Percentiles rank a stretch among this genome's conserved stretches.
Conservation (phyloP, 2,797 vertebrate genomes). For the Lepus oiostolus region DNA sequence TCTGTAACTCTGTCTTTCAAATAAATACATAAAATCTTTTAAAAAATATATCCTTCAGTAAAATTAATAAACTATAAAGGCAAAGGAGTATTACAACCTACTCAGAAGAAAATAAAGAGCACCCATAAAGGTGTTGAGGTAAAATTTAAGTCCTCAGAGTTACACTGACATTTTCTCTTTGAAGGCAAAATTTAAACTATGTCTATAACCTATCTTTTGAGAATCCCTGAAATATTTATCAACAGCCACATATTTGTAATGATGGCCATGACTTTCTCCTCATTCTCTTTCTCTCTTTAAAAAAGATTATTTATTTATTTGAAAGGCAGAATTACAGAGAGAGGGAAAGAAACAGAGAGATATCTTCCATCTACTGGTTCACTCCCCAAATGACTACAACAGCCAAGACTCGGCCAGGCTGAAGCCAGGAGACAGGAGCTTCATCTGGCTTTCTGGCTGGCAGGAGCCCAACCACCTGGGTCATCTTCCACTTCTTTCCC, state of each 20-base stretch:
- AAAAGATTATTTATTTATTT: too few relatives aligned
- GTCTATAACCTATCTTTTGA: neutral
- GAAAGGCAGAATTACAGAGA: too few relatives aligned
- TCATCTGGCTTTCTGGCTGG: too few relatives aligned
- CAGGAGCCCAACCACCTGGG: too few relatives aligned
- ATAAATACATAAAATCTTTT: too few relatives aligned
- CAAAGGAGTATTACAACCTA: neutral
- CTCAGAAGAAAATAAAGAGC: constrained; percentile 22
- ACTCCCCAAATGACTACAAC: too few relatives aligned
- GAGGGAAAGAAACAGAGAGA: too few relatives aligned
- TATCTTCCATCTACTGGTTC: too few relatives aligned
- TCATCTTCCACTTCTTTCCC: too few relatives aligned
- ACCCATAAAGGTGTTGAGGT: neutral
- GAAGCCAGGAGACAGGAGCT: too few relatives aligned
- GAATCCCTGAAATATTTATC: neutral
- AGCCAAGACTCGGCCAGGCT: too few relatives aligned
- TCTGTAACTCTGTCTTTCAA: too few relatives aligned
- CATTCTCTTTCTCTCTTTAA: neutral
- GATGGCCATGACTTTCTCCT: neutral
- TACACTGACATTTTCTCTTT: neutral
- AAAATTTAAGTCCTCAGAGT: neutral
- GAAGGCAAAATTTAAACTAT: neutral
- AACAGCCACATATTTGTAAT: neutral
- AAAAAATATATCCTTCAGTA: neutral
- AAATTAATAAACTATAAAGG: neutral